A percentile compares a stretch with the other conserved stretches of the same genome.
These are phyloP conservation scores for Epinotia ramella DNA, from an alignment of 2,888 invertebrate genomes.

Conservation along the genomic window DNA sequence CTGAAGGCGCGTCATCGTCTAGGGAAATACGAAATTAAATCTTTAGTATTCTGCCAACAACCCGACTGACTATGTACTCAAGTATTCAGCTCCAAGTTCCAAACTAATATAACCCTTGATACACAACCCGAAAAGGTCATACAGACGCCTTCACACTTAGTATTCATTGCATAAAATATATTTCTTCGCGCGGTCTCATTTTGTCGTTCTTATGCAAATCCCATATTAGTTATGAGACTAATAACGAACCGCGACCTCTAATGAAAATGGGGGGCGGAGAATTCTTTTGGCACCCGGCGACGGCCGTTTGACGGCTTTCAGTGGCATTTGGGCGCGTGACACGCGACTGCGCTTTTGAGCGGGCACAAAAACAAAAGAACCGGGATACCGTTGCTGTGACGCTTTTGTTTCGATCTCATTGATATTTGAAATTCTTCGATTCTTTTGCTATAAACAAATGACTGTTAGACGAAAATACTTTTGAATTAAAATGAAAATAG, in stretches of 20 bases:
- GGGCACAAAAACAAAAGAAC: conserved; percentile 13
- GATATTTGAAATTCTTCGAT: conserved; percentile 11
- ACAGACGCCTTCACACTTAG: conserved; percentile 28
- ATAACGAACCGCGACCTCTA: conserved; percentile 46
- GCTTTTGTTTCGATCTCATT: conserved; percentile 17
- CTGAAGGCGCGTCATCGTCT: neutral
- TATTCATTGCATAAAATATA: conserved; percentile 43
- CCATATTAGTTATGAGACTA: conserved; percentile 49
- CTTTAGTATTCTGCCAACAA: conserved; percentile 1
- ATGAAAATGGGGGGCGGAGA: conserved; percentile 38
- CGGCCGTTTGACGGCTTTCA: conserved; percentile 6
- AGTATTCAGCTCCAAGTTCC: conserved; percentile 20
- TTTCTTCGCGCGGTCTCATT: conserved; percentile 40
- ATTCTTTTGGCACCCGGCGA: too few species aligned
- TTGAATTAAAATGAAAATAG: neutral
- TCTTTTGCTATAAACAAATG: neutral
- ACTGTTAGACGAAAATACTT: neutral
- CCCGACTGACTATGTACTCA: conserved; percentile 9
- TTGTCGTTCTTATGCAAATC: conserved; percentile 51
- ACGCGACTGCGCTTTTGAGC: conserved; percentile 5
- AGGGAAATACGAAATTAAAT: conserved; percentile 16
- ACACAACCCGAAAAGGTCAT: conserved; percentile 26
- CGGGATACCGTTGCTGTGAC: conserved; percentile 3
- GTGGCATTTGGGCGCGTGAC: conserved; percentile 3
- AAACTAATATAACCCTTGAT: conserved; percentile 7